Base-by-base conservation (phyloP, 2,888 invertebrate genomes). In the Lordiphosa fenestrarum region DNA sequence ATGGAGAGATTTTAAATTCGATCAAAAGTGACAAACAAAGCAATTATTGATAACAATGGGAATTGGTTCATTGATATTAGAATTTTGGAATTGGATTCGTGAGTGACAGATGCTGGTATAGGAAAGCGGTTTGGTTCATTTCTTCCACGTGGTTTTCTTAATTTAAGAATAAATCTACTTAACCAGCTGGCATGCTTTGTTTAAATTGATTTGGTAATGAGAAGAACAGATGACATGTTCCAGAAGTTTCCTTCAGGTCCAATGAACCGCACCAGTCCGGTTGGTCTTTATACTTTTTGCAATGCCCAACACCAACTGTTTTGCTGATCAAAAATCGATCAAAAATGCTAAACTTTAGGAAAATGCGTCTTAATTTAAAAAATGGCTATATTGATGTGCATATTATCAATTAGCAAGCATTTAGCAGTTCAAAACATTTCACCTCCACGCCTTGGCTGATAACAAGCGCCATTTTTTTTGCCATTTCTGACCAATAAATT, bases 321-420 rank as follows among this genome's bases (percentile, higher is more conserved):
- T 7, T 25, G 25, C 25, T 7, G 25, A 25, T 25, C 25, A 25
- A 25, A 36, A 25, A 21, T 49, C 55, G 23, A 54, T 40, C 25
- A 47, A 38, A 57, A 35, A 47, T 38, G 47, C 42, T 50, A 23
- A 12, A 12, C 10, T 40, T 33, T 38, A 62, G 40, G 46, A 35
- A 73, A 81, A 54, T 80, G 81, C 76, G 84, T 50, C 66, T 68
- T 63, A 84, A 48, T 54, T 80, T 70, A 41, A 48, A 56, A 67
- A 57, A 40, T 12, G 44, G 13, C 6, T 46, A 19, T 39, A 52
- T 46, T 30, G 19, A 44, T 59, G 44, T 6, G 36, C 66, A 67
- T 69, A 76, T 77, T 84, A 81, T 82, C 69, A 78, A 77, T 78
- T 84, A 77, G 56, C 65, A 65, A 53, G n/a, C 69, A 41, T 52